Percentiles rank a stretch among this genome's conserved stretches.
Evolutionary conservation across 2,888 invertebrate genomes (phyloP).

Genomic region (Agrochola lychnidis): DNA sequence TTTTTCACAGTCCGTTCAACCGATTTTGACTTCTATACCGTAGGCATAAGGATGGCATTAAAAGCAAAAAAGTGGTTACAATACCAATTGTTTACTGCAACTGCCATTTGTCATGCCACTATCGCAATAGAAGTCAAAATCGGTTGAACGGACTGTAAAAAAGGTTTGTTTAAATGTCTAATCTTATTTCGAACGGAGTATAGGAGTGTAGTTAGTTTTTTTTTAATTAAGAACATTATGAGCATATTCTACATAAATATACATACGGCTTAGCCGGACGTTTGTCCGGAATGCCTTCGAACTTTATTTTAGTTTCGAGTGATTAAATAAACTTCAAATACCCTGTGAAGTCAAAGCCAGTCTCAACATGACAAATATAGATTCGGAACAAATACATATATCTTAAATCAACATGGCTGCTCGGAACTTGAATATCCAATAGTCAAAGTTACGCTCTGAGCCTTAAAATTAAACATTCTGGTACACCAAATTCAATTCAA

Average conservation of each 20-base stretch:
- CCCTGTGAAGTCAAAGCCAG: slow-evolving; percentile 25
- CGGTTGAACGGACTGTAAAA: too few species aligned
- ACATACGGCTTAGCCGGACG: not conserved
- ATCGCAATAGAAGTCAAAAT: too few species aligned
- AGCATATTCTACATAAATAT: not conserved
- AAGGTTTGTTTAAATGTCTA: too few species aligned
- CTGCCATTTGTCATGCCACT: too few species aligned
- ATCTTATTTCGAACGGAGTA: too few species aligned
- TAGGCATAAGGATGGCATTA: too few species aligned
- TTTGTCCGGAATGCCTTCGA: slow-evolving; percentile 13
- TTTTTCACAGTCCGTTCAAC: too few species aligned
- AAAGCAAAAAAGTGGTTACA: too few species aligned
- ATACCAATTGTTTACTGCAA: too few species aligned
- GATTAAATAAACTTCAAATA: slow-evolving; percentile 24
- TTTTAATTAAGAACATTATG: not conserved
- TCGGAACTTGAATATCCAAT: slow-evolving; percentile 4
- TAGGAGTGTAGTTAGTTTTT: not conserved
- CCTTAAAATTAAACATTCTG: not conserved
- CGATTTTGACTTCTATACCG: too few species aligned
- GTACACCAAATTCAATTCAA: not conserved
- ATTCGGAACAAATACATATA: slow-evolving; percentile 47
- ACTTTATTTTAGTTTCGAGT: not conserved
- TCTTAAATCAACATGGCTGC: slow-evolving; percentile 7
- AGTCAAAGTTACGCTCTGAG: not conserved
- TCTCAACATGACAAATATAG: slow-evolving; percentile 35